Base-by-base conservation (phyloP, 2,888 invertebrate genomes). In the Pheosia tremula region DNA sequence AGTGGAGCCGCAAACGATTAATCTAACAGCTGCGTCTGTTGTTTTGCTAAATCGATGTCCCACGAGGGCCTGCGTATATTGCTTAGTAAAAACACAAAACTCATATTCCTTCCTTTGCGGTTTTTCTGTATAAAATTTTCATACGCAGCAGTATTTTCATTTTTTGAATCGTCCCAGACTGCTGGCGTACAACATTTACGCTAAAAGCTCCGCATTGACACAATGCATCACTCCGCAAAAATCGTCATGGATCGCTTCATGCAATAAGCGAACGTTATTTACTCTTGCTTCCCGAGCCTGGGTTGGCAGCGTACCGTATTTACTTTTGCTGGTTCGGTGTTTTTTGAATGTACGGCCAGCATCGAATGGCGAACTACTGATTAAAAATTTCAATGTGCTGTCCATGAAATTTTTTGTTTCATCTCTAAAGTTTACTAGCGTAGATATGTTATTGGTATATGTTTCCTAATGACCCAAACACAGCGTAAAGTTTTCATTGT, bases 171-270 rank as follows among this genome's bases (percentile, higher is more conserved):
- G 39, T 5, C 37, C 37, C 39, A 55, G 38, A 39, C n/a, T 55
- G 55, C 39, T n/a, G 39, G n/a, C 55, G 8, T 0, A 39, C 39
- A 39, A 5, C n/a, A 39, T n/a, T 38, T 9, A 55, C 37, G n/a
- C 37, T 55, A 55, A 55, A 55, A 55, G 55, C 61, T 64, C 59
- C 64, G 68, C 69, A 72, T 72, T 71, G 61, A 47, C 63, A 66
- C 63, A 61, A 64, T 60, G 54, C 71, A 57, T 59, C 59, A 60
- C 57, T 58, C 66, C 57, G 55, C 55, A 55, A 39, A 37, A 69
- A 67, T 64, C 68, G 67, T 64, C 68, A 63, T 67, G 69, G 62
- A 62, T 57, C 57, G 63, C 67, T 63, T 64, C 70, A 71, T 71
- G 61, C 68, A 66, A 71, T 69, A 69, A 68, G 55, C 53, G 55